These are phyloP conservation scores for Dipodomys stephensi DNA, from an alignment of 2,113 vertebrate genomes.

Conservation along the genomic window DNA sequence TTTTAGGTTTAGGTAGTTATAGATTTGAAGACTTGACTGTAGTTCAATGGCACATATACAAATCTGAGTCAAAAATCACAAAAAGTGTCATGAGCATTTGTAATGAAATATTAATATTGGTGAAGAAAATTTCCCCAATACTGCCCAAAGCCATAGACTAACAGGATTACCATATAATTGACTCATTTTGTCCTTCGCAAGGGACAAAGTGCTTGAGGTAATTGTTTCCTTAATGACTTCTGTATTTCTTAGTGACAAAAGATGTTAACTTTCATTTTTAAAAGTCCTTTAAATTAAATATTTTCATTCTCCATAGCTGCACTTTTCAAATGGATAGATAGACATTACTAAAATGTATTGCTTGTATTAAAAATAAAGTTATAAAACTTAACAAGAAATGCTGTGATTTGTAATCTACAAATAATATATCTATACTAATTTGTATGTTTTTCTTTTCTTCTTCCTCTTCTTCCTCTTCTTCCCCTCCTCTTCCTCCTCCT, in stretches of 20 bases:
- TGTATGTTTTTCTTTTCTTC: background rate
- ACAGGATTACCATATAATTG: constrained; percentile 47
- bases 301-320: background rate
- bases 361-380: background rate
- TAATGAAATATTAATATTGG: constrained; percentile 66
- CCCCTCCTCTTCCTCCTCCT: too few species aligned
- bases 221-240: background rate
- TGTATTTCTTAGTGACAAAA: constrained; percentile 31
- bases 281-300: background rate
- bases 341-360: background rate
- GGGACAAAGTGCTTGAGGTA: constrained; percentile 28
- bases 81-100: background rate
- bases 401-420: too few species aligned
- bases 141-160: constrained; percentile 56
- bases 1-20: background rate
- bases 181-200: constrained; percentile 12
- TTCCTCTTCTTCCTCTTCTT: too few species aligned
- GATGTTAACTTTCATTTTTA: background rate
- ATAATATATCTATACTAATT: too few species aligned
- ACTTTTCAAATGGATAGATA: background rate
- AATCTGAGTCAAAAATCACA: background rate
- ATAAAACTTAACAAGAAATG: background rate
- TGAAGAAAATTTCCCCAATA: constrained; percentile 10
- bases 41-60: background rate
- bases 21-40: background rate